phyloP scores from a whole-genome alignment of 2,113 vertebrate species.

The Coturnix japonica region DNA sequence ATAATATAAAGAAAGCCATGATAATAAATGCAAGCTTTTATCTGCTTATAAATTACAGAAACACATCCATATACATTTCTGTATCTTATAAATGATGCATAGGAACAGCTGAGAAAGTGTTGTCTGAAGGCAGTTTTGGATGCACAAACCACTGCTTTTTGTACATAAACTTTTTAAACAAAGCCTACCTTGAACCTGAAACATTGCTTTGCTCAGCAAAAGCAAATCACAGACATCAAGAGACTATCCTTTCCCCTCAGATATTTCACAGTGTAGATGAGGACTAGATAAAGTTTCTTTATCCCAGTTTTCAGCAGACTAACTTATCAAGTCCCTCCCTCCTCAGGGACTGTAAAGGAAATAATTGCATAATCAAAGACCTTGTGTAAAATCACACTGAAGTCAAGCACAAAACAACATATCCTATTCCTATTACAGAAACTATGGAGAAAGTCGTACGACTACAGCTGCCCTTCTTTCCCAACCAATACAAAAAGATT shows the following conservation, averaged over 20 bases:
- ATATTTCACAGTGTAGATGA: neutral
- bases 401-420: neutral
- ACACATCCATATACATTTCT: neutral
- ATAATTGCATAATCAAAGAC: neutral
- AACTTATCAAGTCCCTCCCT: neutral
- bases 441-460: neutral
- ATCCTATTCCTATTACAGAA: neutral
- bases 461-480: neutral
- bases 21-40: neutral
- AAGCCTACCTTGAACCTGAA: neutral
- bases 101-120: neutral
- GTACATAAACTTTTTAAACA: neutral
- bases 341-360: neutral
- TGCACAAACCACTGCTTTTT: neutral
- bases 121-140: neutral
- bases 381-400: neutral
- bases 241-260: neutral
- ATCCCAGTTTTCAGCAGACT: neutral
- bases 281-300: neutral
- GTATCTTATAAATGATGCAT: neutral
- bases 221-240: neutral
- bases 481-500: too few species aligned
- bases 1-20: neutral
- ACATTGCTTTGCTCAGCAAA: neutral
- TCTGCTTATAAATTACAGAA: neutral